A percentile compares a stretch with the other conserved stretches of the same genome.
phyloP scores from a whole-genome alignment of 1,140 invertebrate species.

The Ericerus pela region DNA sequence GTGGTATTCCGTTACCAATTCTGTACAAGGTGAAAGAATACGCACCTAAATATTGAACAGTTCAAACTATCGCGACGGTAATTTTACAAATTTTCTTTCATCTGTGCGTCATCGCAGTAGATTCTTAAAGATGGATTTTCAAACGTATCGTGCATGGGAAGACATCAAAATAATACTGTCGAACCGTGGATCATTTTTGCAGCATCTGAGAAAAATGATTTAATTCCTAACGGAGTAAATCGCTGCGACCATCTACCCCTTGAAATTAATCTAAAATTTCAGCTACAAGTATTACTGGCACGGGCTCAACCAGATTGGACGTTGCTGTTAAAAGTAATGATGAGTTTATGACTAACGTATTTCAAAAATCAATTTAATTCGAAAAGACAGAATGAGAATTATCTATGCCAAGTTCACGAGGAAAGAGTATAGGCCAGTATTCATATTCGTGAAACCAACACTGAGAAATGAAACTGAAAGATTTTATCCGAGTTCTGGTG shows the following conservation, averaged over 20 bases:
- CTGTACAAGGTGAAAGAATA: constrained; percentile 46
- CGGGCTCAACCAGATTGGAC: constrained; percentile 61
- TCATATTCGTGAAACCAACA: too few relatives aligned
- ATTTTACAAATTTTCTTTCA: background rate
- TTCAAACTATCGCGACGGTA: background rate
- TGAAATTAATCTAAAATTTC: constrained; percentile 43
- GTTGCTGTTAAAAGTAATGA: constrained; percentile 29
- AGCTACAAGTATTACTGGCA: constrained; percentile 49
- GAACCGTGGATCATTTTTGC: constrained; percentile 23
- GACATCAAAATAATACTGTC: constrained; percentile 14
- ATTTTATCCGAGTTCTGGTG: too few relatives aligned
- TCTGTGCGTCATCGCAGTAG: constrained; percentile 26
- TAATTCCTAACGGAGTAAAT: constrained; percentile 13
- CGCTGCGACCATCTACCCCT: constrained; percentile 34
- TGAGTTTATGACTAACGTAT: too few relatives aligned
- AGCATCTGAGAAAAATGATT: constrained; percentile 15
- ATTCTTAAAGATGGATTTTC: constrained; percentile 40
- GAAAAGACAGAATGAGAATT: too few relatives aligned
- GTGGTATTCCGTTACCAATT: constrained; percentile 50
- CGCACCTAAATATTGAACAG: constrained; percentile 3
- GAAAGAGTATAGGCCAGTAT: too few relatives aligned
- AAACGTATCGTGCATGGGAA: constrained; percentile 31
- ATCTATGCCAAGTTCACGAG: too few relatives aligned
- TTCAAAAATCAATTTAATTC: too few relatives aligned
- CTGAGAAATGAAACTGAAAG: too few relatives aligned